phyloP scores from a whole-genome alignment of 2,888 invertebrate species.

The Phengaris alcon region DNA sequence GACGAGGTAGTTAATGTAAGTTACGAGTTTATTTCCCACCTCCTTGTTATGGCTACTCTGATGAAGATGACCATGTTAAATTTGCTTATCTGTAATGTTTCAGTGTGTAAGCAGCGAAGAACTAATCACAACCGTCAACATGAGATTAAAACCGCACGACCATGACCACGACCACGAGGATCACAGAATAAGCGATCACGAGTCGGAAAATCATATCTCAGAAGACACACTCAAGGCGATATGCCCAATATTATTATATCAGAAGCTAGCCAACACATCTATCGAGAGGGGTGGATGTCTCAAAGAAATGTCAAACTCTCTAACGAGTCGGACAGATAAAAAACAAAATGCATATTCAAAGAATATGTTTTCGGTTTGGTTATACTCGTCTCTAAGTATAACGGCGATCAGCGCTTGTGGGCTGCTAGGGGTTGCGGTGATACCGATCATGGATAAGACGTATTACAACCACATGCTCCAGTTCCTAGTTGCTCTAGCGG shows the following conservation, averaged over 20 bases:
- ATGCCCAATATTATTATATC: conserved; percentile 84
- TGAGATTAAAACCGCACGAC: conserved; percentile 57
- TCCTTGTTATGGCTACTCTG: not conserved
- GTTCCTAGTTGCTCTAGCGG: conserved; percentile 94
- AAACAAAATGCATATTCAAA: conserved; percentile 52
- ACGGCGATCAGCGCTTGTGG: conserved; percentile 92
- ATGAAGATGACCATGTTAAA: not conserved
- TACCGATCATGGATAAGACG: conserved; percentile 92
- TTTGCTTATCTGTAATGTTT: conserved; percentile 39
- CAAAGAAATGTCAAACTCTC: conserved; percentile 48
- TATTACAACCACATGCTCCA: conserved; percentile 94
- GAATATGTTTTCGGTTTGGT: conserved; percentile 83
- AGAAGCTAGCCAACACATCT: conserved; percentile 78
- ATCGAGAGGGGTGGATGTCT: conserved; percentile 79
- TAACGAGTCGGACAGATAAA: conserved; percentile 44
- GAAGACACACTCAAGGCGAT: conserved; percentile 71
- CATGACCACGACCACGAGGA: conserved; percentile 48
- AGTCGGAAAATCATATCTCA: conserved; percentile 49
- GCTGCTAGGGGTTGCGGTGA: conserved; percentile 91
- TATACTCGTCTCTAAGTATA: conserved; percentile 90
- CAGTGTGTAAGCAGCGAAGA: conserved; percentile 75
- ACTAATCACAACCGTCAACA: conserved; percentile 65
- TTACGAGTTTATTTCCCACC: conserved; percentile 35
- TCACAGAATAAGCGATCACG: conserved; percentile 46
- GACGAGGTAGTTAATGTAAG: conserved; percentile 69